Percentiles rank a stretch among this genome's conserved stretches.
phyloP scores from a whole-genome alignment of 64 coral and sea anemone species.

The Actinia equina region DNA sequence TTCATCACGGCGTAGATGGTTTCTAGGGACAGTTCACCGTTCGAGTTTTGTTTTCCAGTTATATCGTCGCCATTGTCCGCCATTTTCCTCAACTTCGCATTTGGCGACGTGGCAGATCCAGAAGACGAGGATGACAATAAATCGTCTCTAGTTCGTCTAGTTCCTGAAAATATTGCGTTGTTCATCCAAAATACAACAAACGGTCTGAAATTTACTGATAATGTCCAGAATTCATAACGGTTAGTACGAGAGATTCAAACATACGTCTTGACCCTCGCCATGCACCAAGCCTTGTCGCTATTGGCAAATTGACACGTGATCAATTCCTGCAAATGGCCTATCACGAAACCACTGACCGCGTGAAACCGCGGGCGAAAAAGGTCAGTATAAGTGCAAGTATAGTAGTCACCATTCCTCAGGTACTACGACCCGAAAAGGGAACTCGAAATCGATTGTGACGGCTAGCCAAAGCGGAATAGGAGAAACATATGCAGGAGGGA shows the following conservation, averaged over 20 bases:
- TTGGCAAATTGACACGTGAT: too few relatives aligned
- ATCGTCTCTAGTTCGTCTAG: neutral
- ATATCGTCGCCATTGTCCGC: neutral
- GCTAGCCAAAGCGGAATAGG: neutral
- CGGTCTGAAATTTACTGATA: neutral
- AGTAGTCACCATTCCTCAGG: too few relatives aligned
- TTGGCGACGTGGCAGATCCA: neutral
- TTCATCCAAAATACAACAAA: neutral
- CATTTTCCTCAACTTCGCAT: neutral
- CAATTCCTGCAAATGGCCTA: too few relatives aligned
- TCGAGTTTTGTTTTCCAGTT: neutral
- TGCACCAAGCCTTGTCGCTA: too few relatives aligned
- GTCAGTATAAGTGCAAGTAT: too few relatives aligned
- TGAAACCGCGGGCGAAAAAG: too few relatives aligned
- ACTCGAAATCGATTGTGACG: constrained; percentile 25
- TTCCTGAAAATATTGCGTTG: neutral
- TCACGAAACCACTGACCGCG: too few relatives aligned
- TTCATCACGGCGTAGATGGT: neutral
- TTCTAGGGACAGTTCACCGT: neutral
- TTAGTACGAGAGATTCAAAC: neutral
- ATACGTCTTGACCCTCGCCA: neutral
- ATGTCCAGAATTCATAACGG: neutral
- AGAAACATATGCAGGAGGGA: neutral
- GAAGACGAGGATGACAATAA: neutral
- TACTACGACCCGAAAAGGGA: too few relatives aligned